These are phyloP conservation scores for Anas bahamensis DNA, from an alignment of 2,797 vertebrate genomes.

Conservation along the genomic window DNA sequence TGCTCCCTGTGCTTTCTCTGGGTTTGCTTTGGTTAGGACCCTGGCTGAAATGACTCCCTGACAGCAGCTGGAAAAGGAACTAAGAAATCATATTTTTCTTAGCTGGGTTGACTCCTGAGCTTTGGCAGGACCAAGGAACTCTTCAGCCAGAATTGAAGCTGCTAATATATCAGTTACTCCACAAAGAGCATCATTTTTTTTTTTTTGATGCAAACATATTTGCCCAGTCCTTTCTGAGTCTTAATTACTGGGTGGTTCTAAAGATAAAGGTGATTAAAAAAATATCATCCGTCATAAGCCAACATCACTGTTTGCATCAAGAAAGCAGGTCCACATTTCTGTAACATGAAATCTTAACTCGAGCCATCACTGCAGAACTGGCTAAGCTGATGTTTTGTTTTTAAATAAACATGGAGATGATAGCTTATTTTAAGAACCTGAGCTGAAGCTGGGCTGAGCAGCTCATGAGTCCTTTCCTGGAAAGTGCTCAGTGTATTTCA, in stretches of 20 bases:
- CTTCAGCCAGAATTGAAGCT: background rate
- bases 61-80: background rate
- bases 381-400: background rate
- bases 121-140: background rate
- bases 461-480: background rate
- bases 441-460: background rate
- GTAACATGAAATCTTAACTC: background rate
- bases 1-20: background rate
- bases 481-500: background rate
- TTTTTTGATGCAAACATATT: background rate
- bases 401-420: background rate
- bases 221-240: background rate
- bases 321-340: background rate
- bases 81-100: background rate
- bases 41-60: background rate
- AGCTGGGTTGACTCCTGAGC: background rate
- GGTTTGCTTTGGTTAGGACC: background rate
- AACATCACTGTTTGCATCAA: background rate
- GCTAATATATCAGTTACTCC: background rate
- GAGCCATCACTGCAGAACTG: background rate
- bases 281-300: background rate
- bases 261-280: background rate
- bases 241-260: background rate
- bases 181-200: background rate
- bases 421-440: background rate